phyloP scores from a whole-genome alignment of 2,113 vertebrate species.

The Oenanthe melanoleuca region DNA sequence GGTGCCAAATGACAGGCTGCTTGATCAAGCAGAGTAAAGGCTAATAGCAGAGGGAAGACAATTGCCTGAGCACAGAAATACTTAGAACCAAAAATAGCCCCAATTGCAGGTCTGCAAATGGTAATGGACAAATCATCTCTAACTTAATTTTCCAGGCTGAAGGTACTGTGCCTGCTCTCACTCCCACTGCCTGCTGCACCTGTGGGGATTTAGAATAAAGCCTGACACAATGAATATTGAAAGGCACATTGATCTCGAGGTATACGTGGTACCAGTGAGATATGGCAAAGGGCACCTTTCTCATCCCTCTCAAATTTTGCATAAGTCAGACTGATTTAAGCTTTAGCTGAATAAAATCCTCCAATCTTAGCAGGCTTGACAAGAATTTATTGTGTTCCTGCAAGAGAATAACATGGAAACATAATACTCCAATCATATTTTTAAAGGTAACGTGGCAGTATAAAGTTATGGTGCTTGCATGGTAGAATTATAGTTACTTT shows the following conservation, averaged over 20 bases:
- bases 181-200: neutral
- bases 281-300: constrained; percentile 48
- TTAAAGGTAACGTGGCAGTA: constrained; percentile 29
- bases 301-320: constrained; percentile 65
- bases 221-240: constrained; percentile 9
- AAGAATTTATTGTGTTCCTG: constrained; percentile 61
- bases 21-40: neutral
- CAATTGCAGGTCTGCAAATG: neutral
- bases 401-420: constrained; percentile 50
- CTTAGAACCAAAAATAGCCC: neutral
- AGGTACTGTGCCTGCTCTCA: neutral
- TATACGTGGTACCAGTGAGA: neutral
- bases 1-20: neutral
- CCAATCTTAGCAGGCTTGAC: constrained; percentile 59
- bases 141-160: neutral
- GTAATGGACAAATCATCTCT: neutral
- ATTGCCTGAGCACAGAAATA: neutral
- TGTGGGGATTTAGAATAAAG: constrained; percentile 22
- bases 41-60: constrained; percentile 1
- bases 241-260: constrained; percentile 49
- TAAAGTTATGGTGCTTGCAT: constrained; percentile 29
- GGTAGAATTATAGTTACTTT: constrained; percentile 53
- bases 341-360: constrained; percentile 64
- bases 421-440: constrained; percentile 47
- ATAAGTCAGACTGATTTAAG: constrained; percentile 64